A percentile compares a stretch with the other conserved stretches of the same genome.
Evolutionary conservation across 2,797 vertebrate species (phyloP).

Genomic region (Pseudochaenichthys georgianus): DNA sequence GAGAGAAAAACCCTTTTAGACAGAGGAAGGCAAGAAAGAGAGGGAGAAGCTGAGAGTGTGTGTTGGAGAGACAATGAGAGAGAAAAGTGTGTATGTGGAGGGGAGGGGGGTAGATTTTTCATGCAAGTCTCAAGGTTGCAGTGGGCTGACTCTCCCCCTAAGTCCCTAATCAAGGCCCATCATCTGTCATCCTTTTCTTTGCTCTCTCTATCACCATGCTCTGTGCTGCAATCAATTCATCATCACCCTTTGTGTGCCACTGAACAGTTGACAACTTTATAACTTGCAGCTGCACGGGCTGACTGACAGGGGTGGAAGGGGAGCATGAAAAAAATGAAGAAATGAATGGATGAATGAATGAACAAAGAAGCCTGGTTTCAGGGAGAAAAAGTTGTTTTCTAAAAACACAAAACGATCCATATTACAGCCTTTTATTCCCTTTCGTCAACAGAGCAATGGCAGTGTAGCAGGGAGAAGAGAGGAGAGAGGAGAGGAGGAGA

Average conservation of each 20-base stretch:
- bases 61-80: constrained; percentile 74
- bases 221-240: constrained; percentile 94
- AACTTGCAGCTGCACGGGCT: constrained; percentile 90
- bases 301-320: constrained; percentile 80
- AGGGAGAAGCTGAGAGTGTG: constrained; percentile 72
- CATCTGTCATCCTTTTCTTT: constrained; percentile 91
- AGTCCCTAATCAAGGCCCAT: constrained; percentile 92
- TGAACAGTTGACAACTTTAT: constrained; percentile 93
- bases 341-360: constrained; percentile 84
- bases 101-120: constrained; percentile 80
- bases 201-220: constrained; percentile 90
- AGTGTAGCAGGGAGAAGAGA: constrained; percentile 63
- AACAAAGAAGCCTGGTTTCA: constrained; percentile 78
- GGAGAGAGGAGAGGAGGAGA: constrained; percentile 43
- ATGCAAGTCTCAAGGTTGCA: constrained; percentile 95
- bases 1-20: constrained; percentile 71
- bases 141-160: constrained; percentile 91
- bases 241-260: constrained; percentile 93
- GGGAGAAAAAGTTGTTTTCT: constrained; percentile 82
- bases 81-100: constrained; percentile 44
- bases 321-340: constrained; percentile 78
- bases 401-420: constrained; percentile 82
- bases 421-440: constrained; percentile 80
- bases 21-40: constrained; percentile 64
- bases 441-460: constrained; percentile 77